Conservation (phyloP, 2,797 vertebrate species). For the Rhinella marina region DNA sequence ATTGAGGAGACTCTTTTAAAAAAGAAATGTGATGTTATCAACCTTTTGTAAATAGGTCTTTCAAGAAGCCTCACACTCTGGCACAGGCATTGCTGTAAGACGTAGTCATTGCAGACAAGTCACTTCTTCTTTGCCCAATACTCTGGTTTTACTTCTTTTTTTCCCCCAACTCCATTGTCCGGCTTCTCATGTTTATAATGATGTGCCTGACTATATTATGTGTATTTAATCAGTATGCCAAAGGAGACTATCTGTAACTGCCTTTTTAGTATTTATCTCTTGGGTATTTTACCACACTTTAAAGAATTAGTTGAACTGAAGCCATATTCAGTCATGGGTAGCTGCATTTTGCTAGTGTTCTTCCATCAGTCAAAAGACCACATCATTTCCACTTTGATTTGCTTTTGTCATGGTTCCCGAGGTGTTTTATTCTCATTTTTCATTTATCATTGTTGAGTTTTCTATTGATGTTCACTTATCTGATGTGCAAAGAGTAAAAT, state of each 20-base stretch:
- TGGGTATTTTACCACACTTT: neutral
- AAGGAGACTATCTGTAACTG: neutral
- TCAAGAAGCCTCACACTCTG: slow-evolving; percentile 20
- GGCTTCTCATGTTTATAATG: slow-evolving; percentile 36
- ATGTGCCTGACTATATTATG: slow-evolving; percentile 1
- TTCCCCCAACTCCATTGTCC: neutral
- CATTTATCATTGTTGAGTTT: slow-evolving; percentile 18
- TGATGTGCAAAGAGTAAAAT: slow-evolving; percentile 24
- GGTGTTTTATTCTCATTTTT: slow-evolving; percentile 24
- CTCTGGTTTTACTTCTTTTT: neutral
- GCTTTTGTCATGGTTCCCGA: slow-evolving; percentile 30
- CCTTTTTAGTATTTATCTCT: neutral
- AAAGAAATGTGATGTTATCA: slow-evolving; percentile 50
- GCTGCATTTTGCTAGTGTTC: slow-evolving; percentile 2
- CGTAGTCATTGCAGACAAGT: neutral
- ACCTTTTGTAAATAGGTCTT: slow-evolving; percentile 52
- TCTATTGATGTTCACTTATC: slow-evolving; percentile 4
- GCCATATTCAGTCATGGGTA: slow-evolving; percentile 14
- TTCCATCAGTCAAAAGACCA: slow-evolving; percentile 3
- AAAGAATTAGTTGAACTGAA: neutral
- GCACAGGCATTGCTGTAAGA: slow-evolving; percentile 27
- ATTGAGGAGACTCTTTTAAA: slow-evolving; percentile 42
- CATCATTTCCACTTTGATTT: slow-evolving; percentile 43
- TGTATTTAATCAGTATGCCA: neutral
- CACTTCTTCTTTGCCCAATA: neutral